A percentile compares a stretch with the other conserved stretches of the same genome.
These are phyloP conservation scores for Crotophaga sulcirostris DNA, from an alignment of 2,113 vertebrate genomes.

Conservation along the genomic window DNA sequence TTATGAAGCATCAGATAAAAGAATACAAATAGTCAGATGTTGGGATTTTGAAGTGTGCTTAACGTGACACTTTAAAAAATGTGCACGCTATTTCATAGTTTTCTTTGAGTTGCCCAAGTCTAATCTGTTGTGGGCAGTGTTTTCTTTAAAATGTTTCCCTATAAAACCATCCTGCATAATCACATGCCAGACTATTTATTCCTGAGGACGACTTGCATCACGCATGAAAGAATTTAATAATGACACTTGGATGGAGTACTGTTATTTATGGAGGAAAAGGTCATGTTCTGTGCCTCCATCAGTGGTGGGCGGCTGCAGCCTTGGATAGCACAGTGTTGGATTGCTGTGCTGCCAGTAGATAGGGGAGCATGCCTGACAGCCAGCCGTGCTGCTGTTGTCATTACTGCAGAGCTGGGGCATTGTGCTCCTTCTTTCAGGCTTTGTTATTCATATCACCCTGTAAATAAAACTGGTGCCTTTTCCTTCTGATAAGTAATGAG, in stretches of 20 bases:
- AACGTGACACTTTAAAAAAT: background rate
- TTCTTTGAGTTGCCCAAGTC: background rate
- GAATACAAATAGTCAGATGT: background rate
- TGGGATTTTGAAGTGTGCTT: slow-evolving; percentile 10
- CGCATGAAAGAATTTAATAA: slow-evolving; percentile 38
- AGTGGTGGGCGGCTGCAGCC: background rate
- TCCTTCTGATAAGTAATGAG: slow-evolving; percentile 24
- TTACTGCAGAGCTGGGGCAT: slow-evolving; percentile 3
- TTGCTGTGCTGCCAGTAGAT: background rate
- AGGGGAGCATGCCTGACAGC: background rate
- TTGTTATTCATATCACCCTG: slow-evolving; percentile 45
- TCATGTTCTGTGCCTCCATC: background rate
- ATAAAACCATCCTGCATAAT: background rate
- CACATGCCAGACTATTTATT: slow-evolving; percentile 13
- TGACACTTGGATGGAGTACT: slow-evolving; percentile 7
- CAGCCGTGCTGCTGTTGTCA: background rate
- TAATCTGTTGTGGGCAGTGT: background rate
- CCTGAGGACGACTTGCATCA: background rate
- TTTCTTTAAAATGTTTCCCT: slow-evolving; percentile 36
- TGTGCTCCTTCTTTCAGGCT: background rate
- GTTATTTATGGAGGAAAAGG: slow-evolving; percentile 50
- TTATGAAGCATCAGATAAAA: background rate
- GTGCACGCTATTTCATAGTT: background rate
- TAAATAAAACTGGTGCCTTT: slow-evolving; percentile 49
- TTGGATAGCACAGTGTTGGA: background rate